Evolutionary conservation across 2,888 invertebrate species (phyloP), one percentile per base, ranked within the genome.

Genomic region (Andrena fulva): DNA sequence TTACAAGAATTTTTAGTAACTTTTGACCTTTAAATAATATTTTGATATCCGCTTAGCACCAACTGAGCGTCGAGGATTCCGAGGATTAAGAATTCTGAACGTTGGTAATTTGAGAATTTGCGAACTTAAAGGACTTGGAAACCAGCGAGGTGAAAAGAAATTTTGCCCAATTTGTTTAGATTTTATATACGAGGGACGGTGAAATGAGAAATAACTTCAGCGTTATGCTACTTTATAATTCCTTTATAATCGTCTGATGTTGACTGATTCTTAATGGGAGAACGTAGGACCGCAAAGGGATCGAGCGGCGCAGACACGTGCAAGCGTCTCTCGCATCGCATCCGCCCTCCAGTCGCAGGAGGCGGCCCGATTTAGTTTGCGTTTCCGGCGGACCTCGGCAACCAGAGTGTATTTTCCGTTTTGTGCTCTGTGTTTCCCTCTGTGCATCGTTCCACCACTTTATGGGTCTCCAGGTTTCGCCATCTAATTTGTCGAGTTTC

Each of bases 401-500:
- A 7, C 54, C 33, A n/a, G 52, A 35, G 31, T 20, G 66, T 73
- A 35, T 35, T 69, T 69, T 64, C 52, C 50, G 33, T 29, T 56
- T 20, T 12, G 29, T 6, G 12, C 20, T n/a, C 48, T 8, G 42
- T 50, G n/a, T 48, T 56, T 3, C 33, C 20, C 33, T 62, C 33
- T 62, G 62, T 62, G 33, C 20, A 20, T n/a, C 20, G 50, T 16
- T 20, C 10, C 35, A 31, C 20, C 29, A 54, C 69, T 69, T 75
- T 69, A 63, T 42, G 54, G 24, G 48, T 10, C 42, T 54, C 31
- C 52, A n/a, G 20, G 24, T 63, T 70, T 70, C 70, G 8, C 29
- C 60, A 63, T 63, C 42, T 31, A 54, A 76, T 69, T 70, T 35
- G 54, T 16, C 42, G 42, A 76, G 29, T 48, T 42, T 8, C 31